Conservation (phyloP, 1,140 invertebrate genomes). For the Drosophila grimshawi region DNA sequence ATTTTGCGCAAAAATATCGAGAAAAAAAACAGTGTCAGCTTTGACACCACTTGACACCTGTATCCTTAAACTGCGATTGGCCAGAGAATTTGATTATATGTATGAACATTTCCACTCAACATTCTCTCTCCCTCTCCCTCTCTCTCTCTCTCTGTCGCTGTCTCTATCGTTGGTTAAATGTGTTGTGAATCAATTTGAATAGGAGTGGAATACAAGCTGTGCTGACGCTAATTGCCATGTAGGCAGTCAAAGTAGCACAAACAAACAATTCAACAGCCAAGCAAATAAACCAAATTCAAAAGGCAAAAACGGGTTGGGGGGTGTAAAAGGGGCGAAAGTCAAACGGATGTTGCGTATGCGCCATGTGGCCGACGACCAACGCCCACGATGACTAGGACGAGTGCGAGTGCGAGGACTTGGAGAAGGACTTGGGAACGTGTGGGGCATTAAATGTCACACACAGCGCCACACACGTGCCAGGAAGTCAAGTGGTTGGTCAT, state of each 20-base stretch:
- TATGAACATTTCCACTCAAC: neutral
- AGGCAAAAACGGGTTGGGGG: slow-evolving; percentile 5
- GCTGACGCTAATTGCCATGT: slow-evolving; percentile 44
- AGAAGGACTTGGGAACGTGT: slow-evolving; percentile 72
- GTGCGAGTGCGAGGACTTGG: neutral
- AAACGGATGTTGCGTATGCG: slow-evolving; percentile 74
- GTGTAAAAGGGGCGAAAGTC: slow-evolving; percentile 36
- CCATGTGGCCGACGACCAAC: slow-evolving; percentile 58
- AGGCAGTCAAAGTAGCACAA: slow-evolving; percentile 27
- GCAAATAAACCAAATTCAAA: slow-evolving; percentile 34
- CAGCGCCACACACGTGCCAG: slow-evolving; percentile 73
- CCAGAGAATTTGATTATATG: slow-evolving; percentile 5
- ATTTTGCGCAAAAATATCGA: too few species aligned
- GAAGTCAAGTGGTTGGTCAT: slow-evolving; percentile 83
- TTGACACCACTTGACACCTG: slow-evolving; percentile 8
- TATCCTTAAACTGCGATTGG: slow-evolving; percentile 5
- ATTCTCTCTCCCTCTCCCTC: neutral
- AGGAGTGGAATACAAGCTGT: slow-evolving; percentile 13
- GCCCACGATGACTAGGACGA: slow-evolving; percentile 51
- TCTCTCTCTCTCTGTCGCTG: neutral
- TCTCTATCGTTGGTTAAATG: neutral
- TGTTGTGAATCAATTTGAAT: slow-evolving; percentile 31
- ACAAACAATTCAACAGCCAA: slow-evolving; percentile 16
- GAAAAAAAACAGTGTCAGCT: neutral
- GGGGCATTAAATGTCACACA: slow-evolving; percentile 71